Conservation (phyloP, 2,888 invertebrate genomes). For the Oligia fasciuncula region DNA sequence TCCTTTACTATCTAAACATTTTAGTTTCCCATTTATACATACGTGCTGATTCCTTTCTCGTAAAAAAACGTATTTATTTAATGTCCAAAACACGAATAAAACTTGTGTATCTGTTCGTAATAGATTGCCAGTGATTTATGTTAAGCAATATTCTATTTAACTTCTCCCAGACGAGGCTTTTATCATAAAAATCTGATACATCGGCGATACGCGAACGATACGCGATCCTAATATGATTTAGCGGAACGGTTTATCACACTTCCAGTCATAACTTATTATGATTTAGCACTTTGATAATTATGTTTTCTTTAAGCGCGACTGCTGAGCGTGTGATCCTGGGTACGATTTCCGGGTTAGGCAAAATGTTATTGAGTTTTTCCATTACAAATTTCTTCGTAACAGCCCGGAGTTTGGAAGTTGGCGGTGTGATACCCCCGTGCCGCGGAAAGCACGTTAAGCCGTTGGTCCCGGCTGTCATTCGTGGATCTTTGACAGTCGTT, state of each 20-base stretch:
- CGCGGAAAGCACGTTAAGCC: too few relatives aligned
- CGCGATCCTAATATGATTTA: slow-evolving; percentile 51
- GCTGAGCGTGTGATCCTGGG: too few relatives aligned
- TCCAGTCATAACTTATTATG: slow-evolving; percentile 44
- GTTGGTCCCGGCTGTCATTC: too few relatives aligned
- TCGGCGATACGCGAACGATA: slow-evolving; percentile 36
- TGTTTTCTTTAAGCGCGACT: slow-evolving; percentile 10
- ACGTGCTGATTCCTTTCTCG: background rate
- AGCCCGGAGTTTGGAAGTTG: too few relatives aligned
- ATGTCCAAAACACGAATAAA: slow-evolving; percentile 25
- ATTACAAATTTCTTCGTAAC: too few relatives aligned
- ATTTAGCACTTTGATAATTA: slow-evolving; percentile 25
- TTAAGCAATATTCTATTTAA: slow-evolving; percentile 58
- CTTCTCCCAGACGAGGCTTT: slow-evolving; percentile 40
- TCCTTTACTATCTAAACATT: background rate
- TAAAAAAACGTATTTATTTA: background rate
- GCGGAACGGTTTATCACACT: slow-evolving; percentile 43
- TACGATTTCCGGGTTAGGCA: too few relatives aligned
- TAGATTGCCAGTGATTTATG: slow-evolving; percentile 53
- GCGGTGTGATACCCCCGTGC: too few relatives aligned
- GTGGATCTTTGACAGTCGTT: too few relatives aligned
- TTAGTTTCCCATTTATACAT: background rate
- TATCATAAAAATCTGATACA: slow-evolving; percentile 63
- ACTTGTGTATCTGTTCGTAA: slow-evolving; percentile 28
- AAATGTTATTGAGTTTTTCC: too few relatives aligned